Conservation (phyloP, 2,113 vertebrate genomes). For the Mohoua ochrocephala region DNA sequence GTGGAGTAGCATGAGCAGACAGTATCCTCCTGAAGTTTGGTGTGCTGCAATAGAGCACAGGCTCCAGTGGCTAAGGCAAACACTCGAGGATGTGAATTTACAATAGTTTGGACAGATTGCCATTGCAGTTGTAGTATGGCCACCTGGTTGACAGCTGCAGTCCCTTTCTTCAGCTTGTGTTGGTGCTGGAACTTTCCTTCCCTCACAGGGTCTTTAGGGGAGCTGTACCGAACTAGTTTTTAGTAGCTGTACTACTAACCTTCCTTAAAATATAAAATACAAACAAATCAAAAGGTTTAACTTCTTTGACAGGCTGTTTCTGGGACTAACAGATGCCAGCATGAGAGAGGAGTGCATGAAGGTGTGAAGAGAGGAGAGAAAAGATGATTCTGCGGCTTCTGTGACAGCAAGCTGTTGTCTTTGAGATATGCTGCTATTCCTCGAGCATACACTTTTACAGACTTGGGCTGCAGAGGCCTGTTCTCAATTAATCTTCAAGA, state of each 20-base stretch:
- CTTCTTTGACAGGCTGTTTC: neutral
- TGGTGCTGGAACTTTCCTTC: neutral
- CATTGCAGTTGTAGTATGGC: neutral
- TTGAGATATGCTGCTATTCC: neutral
- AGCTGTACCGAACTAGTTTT: neutral
- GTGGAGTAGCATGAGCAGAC: neutral
- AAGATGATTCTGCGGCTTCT: neutral
- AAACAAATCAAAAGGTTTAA: neutral
- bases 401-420: neutral
- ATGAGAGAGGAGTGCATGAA: neutral
- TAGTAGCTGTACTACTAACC: neutral
- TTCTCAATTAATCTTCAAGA: neutral
- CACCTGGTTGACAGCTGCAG: neutral
- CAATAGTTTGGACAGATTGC: neutral
- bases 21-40: neutral
- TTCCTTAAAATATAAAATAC: neutral
- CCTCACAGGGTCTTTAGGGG: neutral
- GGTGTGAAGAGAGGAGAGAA: neutral
- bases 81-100: neutral
- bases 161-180: neutral
- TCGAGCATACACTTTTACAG: neutral
- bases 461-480: neutral
- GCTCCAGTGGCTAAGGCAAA: neutral
- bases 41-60: neutral
- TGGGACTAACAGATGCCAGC: neutral